These are phyloP conservation scores for Osmerus eperlanus DNA, from an alignment of 2,113 vertebrate genomes.

Conservation along the genomic window DNA sequence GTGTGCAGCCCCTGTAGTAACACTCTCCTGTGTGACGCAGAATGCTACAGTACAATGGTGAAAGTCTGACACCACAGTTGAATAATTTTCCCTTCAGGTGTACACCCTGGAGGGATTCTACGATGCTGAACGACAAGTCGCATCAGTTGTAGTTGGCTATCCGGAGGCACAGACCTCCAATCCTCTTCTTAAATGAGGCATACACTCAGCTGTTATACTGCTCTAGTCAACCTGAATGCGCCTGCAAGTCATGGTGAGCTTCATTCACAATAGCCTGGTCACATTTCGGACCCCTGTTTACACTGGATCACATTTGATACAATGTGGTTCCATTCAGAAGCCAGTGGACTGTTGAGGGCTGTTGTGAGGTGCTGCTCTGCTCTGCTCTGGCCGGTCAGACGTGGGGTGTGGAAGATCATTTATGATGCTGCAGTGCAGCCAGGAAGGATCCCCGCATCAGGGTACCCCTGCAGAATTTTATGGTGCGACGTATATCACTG, in stretches of 20 bases:
- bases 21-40: background rate
- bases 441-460: background rate
- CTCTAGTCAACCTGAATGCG: constrained; percentile 39
- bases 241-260: constrained; percentile 33
- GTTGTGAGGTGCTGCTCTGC: constrained; percentile 12
- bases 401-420: constrained; percentile 27
- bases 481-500: background rate
- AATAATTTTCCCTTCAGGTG: constrained; percentile 25
- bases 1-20: background rate
- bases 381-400: background rate
- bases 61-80: background rate
- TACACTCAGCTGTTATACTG: constrained; percentile 38
- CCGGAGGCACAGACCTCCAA: constrained; percentile 29
- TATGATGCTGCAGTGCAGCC: constrained; percentile 58
- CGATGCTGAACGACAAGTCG: background rate
- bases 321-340: constrained; percentile 7
- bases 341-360: background rate
- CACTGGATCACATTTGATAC: constrained; percentile 1
- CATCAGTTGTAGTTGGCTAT: constrained; percentile 1
- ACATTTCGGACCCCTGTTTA: constrained; percentile 33
- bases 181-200: constrained; percentile 33
- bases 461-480: background rate
- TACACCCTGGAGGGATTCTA: background rate
- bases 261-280: constrained; percentile 25
- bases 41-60: background rate